A percentile compares a stretch with the other conserved stretches of the same genome.
Evolutionary conservation across 2,888 invertebrate genomes (phyloP).

Genomic region (Lucinisca nassula): DNA sequence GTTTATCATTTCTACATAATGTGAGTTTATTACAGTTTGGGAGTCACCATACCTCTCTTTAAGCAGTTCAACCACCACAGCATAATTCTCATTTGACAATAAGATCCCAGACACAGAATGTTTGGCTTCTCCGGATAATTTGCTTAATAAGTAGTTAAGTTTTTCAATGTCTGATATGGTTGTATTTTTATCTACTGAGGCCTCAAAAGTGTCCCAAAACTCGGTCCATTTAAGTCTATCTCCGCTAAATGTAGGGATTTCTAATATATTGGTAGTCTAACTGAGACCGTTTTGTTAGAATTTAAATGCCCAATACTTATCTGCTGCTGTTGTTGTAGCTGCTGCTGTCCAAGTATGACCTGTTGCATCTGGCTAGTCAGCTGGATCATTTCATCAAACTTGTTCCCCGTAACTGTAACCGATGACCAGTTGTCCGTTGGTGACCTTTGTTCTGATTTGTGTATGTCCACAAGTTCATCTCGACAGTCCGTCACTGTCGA

Average conservation of each 20-base stretch:
- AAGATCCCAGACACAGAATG: neutral
- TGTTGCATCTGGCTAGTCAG: neutral
- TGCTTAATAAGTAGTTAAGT: neutral
- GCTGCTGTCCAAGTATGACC: neutral
- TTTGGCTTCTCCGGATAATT: neutral
- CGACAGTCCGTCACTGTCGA: neutral
- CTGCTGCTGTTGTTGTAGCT: neutral
- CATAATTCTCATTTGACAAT: conserved; percentile 9
- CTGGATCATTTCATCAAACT: neutral
- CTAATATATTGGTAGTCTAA: neutral
- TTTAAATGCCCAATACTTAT: no score
- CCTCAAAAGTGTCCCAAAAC: conserved; percentile 18
- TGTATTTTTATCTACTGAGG: neutral
- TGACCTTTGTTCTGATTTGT: neutral
- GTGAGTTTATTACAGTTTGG: neutral
- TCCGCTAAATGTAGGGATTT: neutral
- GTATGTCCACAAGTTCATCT: neutral
- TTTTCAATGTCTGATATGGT: neutral
- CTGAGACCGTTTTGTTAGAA: neutral
- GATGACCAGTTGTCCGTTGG: neutral
- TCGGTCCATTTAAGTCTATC: conserved; percentile 9
- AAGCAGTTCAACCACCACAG: neutral
- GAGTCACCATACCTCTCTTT: conserved; percentile 4
- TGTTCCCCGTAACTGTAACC: neutral
- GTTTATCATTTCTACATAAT: neutral